Evolutionary conservation across 2,888 invertebrate genomes (phyloP).

Genomic region (Pseudeuparius sepicola): DNA sequence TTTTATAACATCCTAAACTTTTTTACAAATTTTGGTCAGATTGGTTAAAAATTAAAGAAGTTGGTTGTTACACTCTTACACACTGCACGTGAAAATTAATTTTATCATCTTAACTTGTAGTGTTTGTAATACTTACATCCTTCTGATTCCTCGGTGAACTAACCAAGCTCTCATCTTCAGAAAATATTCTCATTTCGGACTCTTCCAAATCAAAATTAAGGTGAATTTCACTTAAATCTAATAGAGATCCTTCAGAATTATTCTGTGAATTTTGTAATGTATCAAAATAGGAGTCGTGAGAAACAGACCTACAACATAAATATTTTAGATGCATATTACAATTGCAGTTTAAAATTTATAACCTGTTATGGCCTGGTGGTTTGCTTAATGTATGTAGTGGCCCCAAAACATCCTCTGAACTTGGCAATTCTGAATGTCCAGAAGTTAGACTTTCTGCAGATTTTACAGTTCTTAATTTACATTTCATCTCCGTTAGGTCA

Average conservation of each 20-base stretch:
- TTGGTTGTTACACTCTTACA: no score
- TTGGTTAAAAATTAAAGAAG: no score
- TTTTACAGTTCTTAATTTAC: conserved; percentile 54
- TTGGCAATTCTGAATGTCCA: conserved; percentile 37
- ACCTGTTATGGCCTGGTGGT: conserved; percentile 45
- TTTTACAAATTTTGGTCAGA: no score
- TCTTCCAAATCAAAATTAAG: conserved; percentile 78
- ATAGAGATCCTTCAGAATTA: conserved; percentile 39
- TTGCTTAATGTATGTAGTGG: conserved; percentile 39
- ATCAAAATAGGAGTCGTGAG: conserved; percentile 92
- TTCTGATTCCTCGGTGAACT: conserved; percentile 47
- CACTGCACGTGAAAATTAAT: no score
- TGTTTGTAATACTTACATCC: conserved; percentile 35
- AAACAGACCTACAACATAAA: conserved; percentile 54
- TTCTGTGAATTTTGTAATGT: conserved; percentile 50
- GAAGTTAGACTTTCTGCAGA: conserved; percentile 58
- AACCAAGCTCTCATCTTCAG: conserved; percentile 70
- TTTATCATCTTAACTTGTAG: no score
- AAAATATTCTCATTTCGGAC: conserved; percentile 77
- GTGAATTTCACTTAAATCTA: conserved; percentile 75
- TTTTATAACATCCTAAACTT: no score
- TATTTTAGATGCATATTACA: conserved; percentile 5
- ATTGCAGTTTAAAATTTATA: conserved; percentile 8
- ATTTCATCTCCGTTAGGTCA: conserved; percentile 37
- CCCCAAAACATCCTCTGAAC: conserved; percentile 37